Evolutionary conservation across 2,113 vertebrate genomes (phyloP), one percentile per base, ranked within the genome.

Genomic region (Pleuronectes platessa): DNA sequence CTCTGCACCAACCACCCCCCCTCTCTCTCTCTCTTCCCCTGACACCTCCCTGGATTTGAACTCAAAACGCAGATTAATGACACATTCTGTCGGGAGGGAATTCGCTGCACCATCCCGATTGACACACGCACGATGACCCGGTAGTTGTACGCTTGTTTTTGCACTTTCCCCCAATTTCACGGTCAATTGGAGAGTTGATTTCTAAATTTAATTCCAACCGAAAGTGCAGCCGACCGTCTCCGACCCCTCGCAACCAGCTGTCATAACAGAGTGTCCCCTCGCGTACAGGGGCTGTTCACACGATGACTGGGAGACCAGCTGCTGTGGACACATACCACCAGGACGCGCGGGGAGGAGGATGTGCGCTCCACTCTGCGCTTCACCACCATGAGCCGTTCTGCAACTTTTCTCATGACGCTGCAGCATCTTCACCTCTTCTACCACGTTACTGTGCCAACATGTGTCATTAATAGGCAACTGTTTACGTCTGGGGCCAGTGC

Each of bases 151-250:
- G 45, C 15, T 54, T n/a, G 51, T 54, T 54, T 54, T 24, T 20
- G n/a, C n/a, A 3, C 54, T 20, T 56, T 85, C 63, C 49, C 12
- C 24, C 51, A 81, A 86, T 90, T 90, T 89, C 88, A 89, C 68
- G 86, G 77, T 78, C 87, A 88, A 87, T 92, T 90, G 76, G 66
- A 66, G 67, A 85, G 72, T 89, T 92, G 88, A 81, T 92, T 90
- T 90, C 84, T 82, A 81, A 89, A 90, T 90, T 81, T 79, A 90
- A 91, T 85, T 88, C 64, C 18, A 82, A 42, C 11, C 42, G 58
- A 83, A 87, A 81, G 85, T 82, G 82, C 79, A 63, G 4, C 75
- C 67, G 55, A 70, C 69, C 64, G 61, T 60, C 68, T 20, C 62
- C 82, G 4, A 42, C 59, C 82, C 82, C 73, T 65, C 45, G 62